Base-by-base conservation (phyloP, 2,797 vertebrate genomes). In the Percopsis omiscomaycus region DNA sequence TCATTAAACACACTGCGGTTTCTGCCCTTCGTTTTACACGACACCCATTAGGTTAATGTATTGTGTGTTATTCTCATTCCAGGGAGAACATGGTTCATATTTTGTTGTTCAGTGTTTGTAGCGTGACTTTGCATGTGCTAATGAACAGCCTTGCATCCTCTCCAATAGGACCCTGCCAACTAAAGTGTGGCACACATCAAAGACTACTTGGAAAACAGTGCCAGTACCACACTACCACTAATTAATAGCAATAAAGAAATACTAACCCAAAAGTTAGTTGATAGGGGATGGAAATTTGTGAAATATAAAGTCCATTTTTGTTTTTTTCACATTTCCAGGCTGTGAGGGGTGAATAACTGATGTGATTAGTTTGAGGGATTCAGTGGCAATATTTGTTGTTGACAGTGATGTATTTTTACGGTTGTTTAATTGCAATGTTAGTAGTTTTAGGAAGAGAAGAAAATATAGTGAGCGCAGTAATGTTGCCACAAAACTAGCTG, bases 141-240 rank as follows among this genome's bases (percentile, higher is more conserved):
- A 78, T 78, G 52, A 51, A 22, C 56, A 11, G 55, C 65, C 51
- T 37, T 58, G 57, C 55, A 5, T 79, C 57, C 65, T 57, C 56
- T 44, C 50, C 70, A 59, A 69, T 60, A 61, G 52, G 27, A 59
- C 27, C 5, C 58, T 59, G 44, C 42, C 66, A 37, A 22, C 52
- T 67, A 51, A 76, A 54, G 50, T 15, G 0, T 54, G 52, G 14
- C 45, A 68, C 63, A 48, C 66, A 69, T 69, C 69, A 70, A 55
- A 67, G 50, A 67, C 15, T 54, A 64, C 68, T 64, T 69, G 30
- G 49, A 59, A 77, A 74, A 69, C 71, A 50, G 55, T 63, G 73
- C 61, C 50, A 74, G 83, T 79, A 75, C 55, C 62, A 62, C 67
- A 74, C 45, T 61, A 66, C 59, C 44, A 64, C 66, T 85, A 84